Base-by-base conservation (phyloP, 2,797 vertebrate species). In the Chrysocyon brachyurus region DNA sequence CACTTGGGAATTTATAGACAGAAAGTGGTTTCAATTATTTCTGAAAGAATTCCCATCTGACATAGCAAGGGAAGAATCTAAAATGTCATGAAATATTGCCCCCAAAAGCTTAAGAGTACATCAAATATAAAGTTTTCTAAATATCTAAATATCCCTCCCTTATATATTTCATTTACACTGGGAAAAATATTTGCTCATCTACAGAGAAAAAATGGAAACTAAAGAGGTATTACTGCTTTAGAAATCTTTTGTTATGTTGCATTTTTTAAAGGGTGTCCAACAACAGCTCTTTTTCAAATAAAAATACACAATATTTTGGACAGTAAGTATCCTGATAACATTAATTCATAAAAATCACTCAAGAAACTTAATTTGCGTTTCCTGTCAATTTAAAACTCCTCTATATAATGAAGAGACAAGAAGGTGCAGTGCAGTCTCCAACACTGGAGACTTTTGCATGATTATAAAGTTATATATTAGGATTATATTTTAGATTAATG, bases 1-100 rank as follows among this genome's bases (percentile, higher is more conserved):
- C 2, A 24, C 28, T 59, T 96, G 59, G 54, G 36, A 92, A 89
- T 91, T 72, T 85, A 73, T 36, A 79, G 54, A 82, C 5, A 68
- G 40, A 68, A 97, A 94, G 40, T 31, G 22, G n/a, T 49, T 88
- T 96, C 31, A 40, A 7, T 86, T 77, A 40, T 40, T 93, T 82
- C 87, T 90, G 75, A 93, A 93, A 92, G 92, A 96, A 66, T 57
- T 40, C 33, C 82, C 75, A 73, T 87, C n/a, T 49, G 46, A 90
- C 36, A 54, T 49, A 54, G 5, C 8, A 40, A 95, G 19, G 31
- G 85, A 28, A 83, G 33, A 64, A 64, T 64, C 15, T 87, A 26
- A 90, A 73, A 77, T 88, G 12, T 61, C 66, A 68, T 10, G 81
- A 40, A 89, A 4, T 94, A 68, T 57, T 64, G 21, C 12, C 16